Percentiles rank a stretch among this genome's conserved stretches.
phyloP scores from a whole-genome alignment of 1,140 invertebrate species.

The Drosophila mauritiana region DNA sequence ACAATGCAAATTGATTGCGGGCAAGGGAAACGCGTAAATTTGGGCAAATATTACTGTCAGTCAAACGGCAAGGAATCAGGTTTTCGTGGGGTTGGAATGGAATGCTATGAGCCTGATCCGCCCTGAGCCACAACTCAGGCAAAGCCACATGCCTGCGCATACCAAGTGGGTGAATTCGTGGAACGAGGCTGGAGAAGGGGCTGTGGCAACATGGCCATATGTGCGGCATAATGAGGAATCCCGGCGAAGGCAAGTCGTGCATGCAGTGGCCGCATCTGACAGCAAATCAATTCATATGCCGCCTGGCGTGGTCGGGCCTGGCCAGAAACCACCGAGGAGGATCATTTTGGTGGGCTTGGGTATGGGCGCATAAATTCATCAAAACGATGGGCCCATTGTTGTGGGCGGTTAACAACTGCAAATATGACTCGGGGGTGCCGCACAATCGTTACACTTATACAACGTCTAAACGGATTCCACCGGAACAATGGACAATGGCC shows the following conservation, averaged over 20 bases:
- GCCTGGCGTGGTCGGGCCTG: slow-evolving; percentile 22
- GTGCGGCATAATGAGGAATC: slow-evolving; percentile 77
- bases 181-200: slow-evolving; percentile 16
- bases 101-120: slow-evolving; percentile 21
- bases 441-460: slow-evolving; percentile 43
- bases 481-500: slow-evolving; percentile 45
- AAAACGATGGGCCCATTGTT: slow-evolving; percentile 65
- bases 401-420: slow-evolving; percentile 73
- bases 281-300: slow-evolving; percentile 82
- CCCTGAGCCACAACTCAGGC: slow-evolving; percentile 34
- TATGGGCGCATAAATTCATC: slow-evolving; percentile 61
- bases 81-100: slow-evolving; percentile 17
- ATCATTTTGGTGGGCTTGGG: neutral
- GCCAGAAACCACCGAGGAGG: neutral
- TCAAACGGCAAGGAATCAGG: slow-evolving; percentile 12
- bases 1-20: slow-evolving; percentile 61
- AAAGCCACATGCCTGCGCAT: slow-evolving; percentile 79
- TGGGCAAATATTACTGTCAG: slow-evolving; percentile 39
- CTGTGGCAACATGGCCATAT: slow-evolving; percentile 64
- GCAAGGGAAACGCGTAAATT: slow-evolving; percentile 38
- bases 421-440: slow-evolving; percentile 72
- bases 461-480: slow-evolving; percentile 39
- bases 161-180: slow-evolving; percentile 61
- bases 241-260: slow-evolving; percentile 67
- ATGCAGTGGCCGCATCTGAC: slow-evolving; percentile 66